Percentiles rank a stretch among this genome's conserved stretches.
Conservation (phyloP, 2,797 vertebrate species). For the Micrastur ruficollis region DNA sequence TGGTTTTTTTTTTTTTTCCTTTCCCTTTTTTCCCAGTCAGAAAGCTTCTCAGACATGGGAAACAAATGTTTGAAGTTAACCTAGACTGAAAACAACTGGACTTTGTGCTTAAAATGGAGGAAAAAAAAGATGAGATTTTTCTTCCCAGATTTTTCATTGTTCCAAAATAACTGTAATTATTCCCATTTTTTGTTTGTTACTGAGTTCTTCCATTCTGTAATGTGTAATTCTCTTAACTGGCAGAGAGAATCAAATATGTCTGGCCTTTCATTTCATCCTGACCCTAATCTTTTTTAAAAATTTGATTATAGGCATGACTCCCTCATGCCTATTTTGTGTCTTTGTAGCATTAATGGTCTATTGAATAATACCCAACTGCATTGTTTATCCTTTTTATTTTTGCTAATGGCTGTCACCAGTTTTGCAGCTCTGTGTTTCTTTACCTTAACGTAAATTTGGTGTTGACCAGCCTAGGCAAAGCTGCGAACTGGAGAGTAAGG, state of each 20-base stretch:
- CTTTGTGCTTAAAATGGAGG: neutral
- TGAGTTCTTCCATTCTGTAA: neutral
- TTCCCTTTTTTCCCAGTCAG: neutral
- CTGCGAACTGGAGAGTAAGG: fast-evolving
- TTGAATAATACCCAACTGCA: neutral
- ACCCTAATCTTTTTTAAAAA: neutral
- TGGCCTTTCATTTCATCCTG: neutral
- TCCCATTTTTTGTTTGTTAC: neutral
- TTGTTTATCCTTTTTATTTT: neutral
- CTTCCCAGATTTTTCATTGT: conserved; percentile 26
- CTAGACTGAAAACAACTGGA: neutral
- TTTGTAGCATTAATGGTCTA: neutral
- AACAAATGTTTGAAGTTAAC: neutral
- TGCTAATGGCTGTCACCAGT: neutral
- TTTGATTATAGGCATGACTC: neutral
- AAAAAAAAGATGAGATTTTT: neutral
- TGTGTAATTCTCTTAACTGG: neutral
- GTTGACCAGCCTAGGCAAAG: neutral
- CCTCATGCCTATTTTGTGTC: neutral
- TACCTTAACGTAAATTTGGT: neutral
- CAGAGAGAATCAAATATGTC: neutral
- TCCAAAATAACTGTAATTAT: conserved; percentile 53
- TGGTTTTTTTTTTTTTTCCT: neutral
- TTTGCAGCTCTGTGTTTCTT: neutral
- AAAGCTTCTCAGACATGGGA: neutral